Percentiles rank a stretch among this genome's conserved stretches.
Conservation (phyloP, 64 coral and sea anemone genomes). For the Dendrophyllia cribrosa region DNA sequence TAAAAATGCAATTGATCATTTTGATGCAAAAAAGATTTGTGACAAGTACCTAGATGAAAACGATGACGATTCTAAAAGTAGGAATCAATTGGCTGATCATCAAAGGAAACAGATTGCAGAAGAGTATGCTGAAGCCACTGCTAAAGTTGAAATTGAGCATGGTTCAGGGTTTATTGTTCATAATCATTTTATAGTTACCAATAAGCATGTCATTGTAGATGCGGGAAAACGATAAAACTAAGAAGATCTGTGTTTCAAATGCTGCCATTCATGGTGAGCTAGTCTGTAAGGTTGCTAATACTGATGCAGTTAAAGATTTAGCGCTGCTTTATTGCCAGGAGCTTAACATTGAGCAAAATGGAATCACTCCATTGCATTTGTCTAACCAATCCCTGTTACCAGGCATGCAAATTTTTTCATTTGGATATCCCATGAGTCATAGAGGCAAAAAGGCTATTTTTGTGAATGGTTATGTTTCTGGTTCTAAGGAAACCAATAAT, state of each 20-base stretch:
- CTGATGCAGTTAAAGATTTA: not conserved
- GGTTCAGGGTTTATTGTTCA: conserved; percentile 5
- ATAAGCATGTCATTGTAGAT: not conserved
- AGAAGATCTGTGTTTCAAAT: not conserved
- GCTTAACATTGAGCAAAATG: not conserved
- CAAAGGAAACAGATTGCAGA: not conserved
- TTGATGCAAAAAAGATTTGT: not conserved
- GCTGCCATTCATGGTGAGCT: not conserved
- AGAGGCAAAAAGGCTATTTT: not conserved
- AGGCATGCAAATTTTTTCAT: not conserved
- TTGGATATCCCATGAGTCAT: conserved; percentile 7
- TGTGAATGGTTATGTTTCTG: not conserved
- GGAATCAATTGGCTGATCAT: not conserved
- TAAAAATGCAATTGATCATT: conserved; percentile 1
- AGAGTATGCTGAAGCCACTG: not conserved
- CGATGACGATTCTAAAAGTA: too few relatives aligned
- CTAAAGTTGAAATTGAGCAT: not conserved
- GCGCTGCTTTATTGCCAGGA: not conserved
- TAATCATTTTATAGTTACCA: not conserved
- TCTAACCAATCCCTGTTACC: not conserved
- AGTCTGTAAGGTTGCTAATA: not conserved
- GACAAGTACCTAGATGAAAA: not conserved
- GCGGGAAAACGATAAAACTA: not conserved
- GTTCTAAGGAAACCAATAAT: not conserved
- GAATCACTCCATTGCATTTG: not conserved